Evolutionary conservation across 2,113 vertebrate species (phyloP), one percentile per base, ranked within the genome.

Genomic region (Hiodon alosoides): DNA sequence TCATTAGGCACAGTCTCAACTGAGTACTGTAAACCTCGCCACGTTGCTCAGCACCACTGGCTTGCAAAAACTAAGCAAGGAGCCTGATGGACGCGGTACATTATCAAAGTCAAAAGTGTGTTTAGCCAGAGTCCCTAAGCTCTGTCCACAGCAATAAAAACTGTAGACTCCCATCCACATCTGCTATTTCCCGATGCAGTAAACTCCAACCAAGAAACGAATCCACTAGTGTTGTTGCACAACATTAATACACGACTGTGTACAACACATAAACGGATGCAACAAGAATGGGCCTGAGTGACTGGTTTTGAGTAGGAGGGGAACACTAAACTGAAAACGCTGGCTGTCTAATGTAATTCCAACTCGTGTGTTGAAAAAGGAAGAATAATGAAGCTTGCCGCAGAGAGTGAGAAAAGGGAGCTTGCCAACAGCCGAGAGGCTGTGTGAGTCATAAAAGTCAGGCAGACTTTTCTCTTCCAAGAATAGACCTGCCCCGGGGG

Each of bases 31-130:
- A 7, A 16, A 64, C 61, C 14, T 4, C 14, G 2, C 13, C 17
- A 4, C 17, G 5, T 16, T 74, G 51, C 47, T 69, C 69, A 54
- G 50, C 76, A 31, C 31, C 31, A 31, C 31, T 31, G 31, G 31
- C 31, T 31, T 31, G 31, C 31, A 31, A 53, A 76, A 79, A 77
- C 55, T 17, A 14, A 77, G 72, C 77, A 50, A 68, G 57, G 14
- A 73, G 59, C 68, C 31, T 31, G 31, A 31, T 31, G 31, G 31
- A 31, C 31, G 31, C 31, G 31, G 31, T 31, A 31, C 31, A 31
- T 31, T 31, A 31, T 31, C 31, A 31, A 31, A 31, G 31, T 31
- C 31, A 31, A 31, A 31, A 31, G 31, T 31, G 31, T 31, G 31
- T 31, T 31, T 31, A 31, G 31, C 31, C 31, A 31, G 31, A 31